Evolutionary conservation across 2,113 vertebrate genomes (phyloP).

Genomic region (Calonectris borealis): DNA sequence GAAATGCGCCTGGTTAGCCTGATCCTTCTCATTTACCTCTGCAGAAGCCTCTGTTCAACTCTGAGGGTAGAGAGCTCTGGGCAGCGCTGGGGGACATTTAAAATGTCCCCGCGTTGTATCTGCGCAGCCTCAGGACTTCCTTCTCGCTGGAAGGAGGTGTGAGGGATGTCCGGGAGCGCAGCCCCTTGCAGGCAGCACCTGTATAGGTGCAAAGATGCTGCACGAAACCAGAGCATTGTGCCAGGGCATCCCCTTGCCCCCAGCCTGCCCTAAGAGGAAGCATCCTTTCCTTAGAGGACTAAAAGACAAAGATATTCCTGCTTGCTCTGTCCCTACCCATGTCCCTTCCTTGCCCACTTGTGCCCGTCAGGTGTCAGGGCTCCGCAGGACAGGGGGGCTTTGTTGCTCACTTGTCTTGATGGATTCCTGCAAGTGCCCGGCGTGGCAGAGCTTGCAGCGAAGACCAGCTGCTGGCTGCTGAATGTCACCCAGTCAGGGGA

Average conservation of each 20-base stretch:
- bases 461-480: slow-evolving; percentile 31
- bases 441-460: not conserved
- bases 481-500: not conserved
- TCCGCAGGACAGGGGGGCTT: not conserved
- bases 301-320: not conserved
- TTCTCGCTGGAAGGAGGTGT: not conserved
- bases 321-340: not conserved
- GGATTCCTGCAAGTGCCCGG: not conserved
- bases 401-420: not conserved
- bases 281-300: not conserved
- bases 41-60: not conserved
- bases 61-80: not conserved
- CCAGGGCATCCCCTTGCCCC: not conserved
- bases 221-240: not conserved
- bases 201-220: not conserved
- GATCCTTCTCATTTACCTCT: not conserved
- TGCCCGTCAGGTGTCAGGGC: not conserved
- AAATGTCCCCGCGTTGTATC: fast-evolving
- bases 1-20: not conserved
- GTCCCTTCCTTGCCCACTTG: fast-evolving
- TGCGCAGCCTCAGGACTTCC: not conserved
- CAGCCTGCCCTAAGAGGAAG: not conserved
- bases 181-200: not conserved
- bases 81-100: not conserved
- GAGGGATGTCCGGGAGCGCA: not conserved